Conservation (phyloP, 2,888 invertebrate genomes). For the Andrena marginata region DNA sequence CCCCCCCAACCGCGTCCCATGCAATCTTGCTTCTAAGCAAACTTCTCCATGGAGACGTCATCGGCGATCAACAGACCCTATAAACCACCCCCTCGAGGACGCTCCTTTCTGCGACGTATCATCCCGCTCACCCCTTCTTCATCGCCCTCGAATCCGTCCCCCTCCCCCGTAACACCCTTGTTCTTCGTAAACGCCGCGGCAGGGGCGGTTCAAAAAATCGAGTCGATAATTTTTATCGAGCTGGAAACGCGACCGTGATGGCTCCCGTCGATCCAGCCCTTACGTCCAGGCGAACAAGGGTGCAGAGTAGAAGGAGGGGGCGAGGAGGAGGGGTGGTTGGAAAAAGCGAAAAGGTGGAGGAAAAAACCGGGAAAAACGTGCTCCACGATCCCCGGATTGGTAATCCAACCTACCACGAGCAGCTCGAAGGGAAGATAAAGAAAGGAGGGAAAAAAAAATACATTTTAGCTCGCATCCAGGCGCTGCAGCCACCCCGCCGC, state of each 20-base stretch:
- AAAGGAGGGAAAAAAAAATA: conserved; percentile 67
- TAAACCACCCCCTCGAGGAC: too few species aligned
- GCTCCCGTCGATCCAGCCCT: conserved; percentile 60
- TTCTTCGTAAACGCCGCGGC: conserved; percentile 26
- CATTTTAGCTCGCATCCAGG: conserved; percentile 77
- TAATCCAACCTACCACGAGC: conserved; percentile 75
- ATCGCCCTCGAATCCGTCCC: neutral
- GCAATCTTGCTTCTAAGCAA: too few species aligned
- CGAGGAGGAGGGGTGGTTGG: neutral
- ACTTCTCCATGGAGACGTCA: too few species aligned
- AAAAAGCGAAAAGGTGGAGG: conserved; percentile 43
- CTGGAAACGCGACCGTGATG: conserved; percentile 46
- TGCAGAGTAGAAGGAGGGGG: neutral
- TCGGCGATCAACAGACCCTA: too few species aligned
- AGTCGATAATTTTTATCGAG: conserved; percentile 68
- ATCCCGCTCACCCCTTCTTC: neutral
- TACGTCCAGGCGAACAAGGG: conserved; percentile 52
- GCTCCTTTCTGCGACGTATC: too few species aligned
- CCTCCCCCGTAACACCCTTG: neutral
- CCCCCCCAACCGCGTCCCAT: too few species aligned
- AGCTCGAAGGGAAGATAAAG: conserved; percentile 72
- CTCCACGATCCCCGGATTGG: conserved; percentile 73
- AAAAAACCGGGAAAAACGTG: conserved; percentile 65
- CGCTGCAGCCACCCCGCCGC: conserved; percentile 63
- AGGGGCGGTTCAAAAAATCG: conserved; percentile 54